A percentile compares a stretch with the other conserved stretches of the same genome.
Conservation (phyloP, 2,797 vertebrate genomes). For the Crocidura indochinensis region DNA sequence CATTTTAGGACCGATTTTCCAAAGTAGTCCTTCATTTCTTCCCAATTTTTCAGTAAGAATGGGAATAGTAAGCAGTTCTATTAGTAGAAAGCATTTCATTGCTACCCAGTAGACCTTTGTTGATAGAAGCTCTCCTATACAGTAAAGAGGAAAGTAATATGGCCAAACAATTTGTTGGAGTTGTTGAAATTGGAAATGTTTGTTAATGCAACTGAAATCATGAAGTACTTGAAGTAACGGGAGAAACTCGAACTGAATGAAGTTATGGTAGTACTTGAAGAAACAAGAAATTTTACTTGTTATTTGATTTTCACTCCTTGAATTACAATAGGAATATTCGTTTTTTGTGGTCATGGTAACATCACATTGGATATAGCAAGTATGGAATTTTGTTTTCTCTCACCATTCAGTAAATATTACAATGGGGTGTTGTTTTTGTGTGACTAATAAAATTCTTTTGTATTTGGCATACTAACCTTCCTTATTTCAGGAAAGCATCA, state of each 20-base stretch:
- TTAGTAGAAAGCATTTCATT: neutral
- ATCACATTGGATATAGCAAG: accelerated
- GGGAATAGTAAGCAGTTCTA: neutral
- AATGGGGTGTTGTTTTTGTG: no score
- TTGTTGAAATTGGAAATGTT: neutral
- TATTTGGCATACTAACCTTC: neutral
- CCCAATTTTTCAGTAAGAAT: neutral
- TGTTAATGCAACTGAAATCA: neutral
- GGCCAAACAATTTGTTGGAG: neutral
- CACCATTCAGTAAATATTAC: neutral
- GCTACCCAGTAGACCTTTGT: neutral
- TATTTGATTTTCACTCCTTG: slow-evolving; percentile 16
- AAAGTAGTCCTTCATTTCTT: neutral
- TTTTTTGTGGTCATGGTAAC: neutral
- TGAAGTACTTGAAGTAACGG: no score
- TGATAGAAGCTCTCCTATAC: neutral
- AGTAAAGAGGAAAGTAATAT: neutral
- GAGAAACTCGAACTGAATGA: no score
- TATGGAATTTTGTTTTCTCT: neutral
- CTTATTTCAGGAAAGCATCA: neutral
- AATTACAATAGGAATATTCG: neutral
- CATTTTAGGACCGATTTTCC: neutral
- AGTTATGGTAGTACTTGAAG: no score
- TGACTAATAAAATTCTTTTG: accelerated
- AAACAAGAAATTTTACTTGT: neutral